These are phyloP conservation scores for Misgurnus mizolepis DNA, from an alignment of 2,113 vertebrate genomes.

Conservation along the genomic window DNA sequence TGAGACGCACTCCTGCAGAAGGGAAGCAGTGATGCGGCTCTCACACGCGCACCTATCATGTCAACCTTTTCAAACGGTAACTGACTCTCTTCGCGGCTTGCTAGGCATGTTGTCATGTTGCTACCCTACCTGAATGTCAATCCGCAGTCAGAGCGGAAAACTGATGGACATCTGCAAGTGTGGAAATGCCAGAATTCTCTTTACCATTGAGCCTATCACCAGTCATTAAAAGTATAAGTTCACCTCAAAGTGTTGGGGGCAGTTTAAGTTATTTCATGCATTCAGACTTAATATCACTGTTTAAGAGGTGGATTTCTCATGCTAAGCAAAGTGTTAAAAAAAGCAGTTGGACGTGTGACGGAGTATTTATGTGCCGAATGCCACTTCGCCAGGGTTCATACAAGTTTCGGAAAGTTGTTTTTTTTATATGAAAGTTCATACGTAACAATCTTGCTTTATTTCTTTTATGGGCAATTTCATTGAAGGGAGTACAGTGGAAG, in stretches of 20 bases:
- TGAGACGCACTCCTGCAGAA: constrained; percentile 59
- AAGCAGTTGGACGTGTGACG: too few species aligned
- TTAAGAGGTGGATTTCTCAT: too few species aligned
- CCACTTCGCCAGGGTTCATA: too few species aligned
- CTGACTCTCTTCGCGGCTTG: constrained; percentile 71
- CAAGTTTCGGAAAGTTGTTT: too few species aligned
- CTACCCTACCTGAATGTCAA: constrained; percentile 81
- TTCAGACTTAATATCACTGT: too few species aligned
- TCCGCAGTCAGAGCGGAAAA: constrained; percentile 65
- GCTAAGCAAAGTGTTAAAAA: too few species aligned
- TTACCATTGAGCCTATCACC: background rate
- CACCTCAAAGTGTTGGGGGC: background rate
- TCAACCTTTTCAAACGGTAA: constrained; percentile 78
- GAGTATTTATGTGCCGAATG: too few species aligned
- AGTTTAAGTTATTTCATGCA: too few species aligned
- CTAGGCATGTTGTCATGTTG: constrained; percentile 76
- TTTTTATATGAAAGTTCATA: too few species aligned
- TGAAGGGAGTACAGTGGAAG: too few species aligned
- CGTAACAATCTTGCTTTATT: too few species aligned
- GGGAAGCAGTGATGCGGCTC: constrained; percentile 9
- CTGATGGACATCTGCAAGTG: constrained; percentile 64
- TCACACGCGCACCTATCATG: constrained; percentile 58
- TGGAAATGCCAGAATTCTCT: constrained; percentile 57
- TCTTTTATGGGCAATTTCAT: too few species aligned
- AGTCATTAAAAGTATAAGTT: background rate